These are phyloP conservation scores for Fulica atra DNA, from an alignment of 2,113 vertebrate genomes.

Conservation along the genomic window DNA sequence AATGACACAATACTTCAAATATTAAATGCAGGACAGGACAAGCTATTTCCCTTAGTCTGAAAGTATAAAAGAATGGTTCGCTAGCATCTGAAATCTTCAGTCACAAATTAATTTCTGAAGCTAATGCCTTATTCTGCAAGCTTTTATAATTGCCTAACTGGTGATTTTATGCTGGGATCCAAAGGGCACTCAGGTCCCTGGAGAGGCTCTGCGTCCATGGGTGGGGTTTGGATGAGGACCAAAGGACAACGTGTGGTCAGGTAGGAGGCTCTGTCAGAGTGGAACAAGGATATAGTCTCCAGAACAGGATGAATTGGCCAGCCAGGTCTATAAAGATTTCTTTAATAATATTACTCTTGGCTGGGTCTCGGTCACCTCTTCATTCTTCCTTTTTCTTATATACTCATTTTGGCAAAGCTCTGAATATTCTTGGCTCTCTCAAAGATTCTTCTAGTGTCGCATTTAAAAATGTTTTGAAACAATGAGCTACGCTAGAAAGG, in stretches of 20 bases:
- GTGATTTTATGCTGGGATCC: not conserved
- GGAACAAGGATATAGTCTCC: not conserved
- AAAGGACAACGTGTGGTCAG: not conserved
- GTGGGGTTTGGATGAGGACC: not conserved
- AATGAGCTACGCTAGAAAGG: not conserved
- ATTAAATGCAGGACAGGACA: not conserved
- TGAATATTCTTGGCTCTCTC: not conserved
- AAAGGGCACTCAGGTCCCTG: not conserved
- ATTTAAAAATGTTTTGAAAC: not conserved
- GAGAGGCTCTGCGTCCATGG: not conserved
- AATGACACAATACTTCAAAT: not conserved
- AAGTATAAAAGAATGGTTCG: not conserved
- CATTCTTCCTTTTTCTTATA: slow-evolving; percentile 9
- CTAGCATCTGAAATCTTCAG: not conserved
- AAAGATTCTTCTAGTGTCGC: not conserved
- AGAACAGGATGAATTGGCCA: not conserved
- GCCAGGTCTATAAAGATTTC: slow-evolving; percentile 15
- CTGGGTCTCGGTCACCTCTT: not conserved
- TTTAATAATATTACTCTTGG: slow-evolving; percentile 47
- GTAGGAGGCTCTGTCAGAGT: not conserved
- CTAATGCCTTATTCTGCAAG: not conserved
- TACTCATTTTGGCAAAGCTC: slow-evolving; percentile 18
- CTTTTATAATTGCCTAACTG: not conserved
- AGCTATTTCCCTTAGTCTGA: not conserved
- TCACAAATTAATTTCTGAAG: not conserved